Conservation (phyloP, 2,888 invertebrate species). For the Notodonta dromedarius region DNA sequence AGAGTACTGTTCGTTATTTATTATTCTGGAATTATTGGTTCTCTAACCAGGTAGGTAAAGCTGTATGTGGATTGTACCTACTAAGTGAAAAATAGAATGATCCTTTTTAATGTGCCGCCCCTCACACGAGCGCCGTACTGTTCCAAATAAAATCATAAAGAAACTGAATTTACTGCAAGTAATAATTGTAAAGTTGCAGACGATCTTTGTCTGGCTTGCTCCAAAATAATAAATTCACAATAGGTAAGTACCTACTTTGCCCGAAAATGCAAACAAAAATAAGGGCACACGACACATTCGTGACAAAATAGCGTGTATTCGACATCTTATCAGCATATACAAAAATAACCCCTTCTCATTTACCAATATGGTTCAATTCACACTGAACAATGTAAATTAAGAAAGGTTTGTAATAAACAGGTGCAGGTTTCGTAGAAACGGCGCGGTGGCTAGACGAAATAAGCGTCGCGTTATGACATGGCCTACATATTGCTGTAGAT, state of each 20-base stretch:
- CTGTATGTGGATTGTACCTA: too few relatives aligned
- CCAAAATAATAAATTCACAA: background rate
- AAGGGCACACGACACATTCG: constrained; percentile 73
- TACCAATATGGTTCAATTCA: constrained; percentile 44
- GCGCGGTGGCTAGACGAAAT: constrained; percentile 58
- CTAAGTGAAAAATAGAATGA: too few relatives aligned
- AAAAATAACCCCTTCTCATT: constrained; percentile 28
- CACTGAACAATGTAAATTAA: constrained; percentile 15
- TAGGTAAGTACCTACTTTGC: constrained; percentile 9
- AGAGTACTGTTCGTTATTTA: too few relatives aligned
- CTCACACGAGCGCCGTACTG: too few relatives aligned
- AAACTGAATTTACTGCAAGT: too few relatives aligned
- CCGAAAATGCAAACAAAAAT: constrained; percentile 57
- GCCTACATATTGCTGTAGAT: constrained; percentile 34
- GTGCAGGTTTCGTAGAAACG: constrained; percentile 48
- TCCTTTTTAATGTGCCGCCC: too few relatives aligned
- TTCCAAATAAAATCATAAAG: too few relatives aligned
- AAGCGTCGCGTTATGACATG: constrained; percentile 55
- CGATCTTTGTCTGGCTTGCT: background rate
- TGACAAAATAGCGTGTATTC: constrained; percentile 67
- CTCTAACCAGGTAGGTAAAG: too few relatives aligned
- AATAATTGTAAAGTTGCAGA: background rate
- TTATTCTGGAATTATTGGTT: too few relatives aligned
- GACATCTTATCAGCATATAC: constrained; percentile 23
- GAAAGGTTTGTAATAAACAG: constrained; percentile 39